Conservation (phyloP, 2,113 vertebrate genomes). For the Coryphaenoides rupestris region DNA sequence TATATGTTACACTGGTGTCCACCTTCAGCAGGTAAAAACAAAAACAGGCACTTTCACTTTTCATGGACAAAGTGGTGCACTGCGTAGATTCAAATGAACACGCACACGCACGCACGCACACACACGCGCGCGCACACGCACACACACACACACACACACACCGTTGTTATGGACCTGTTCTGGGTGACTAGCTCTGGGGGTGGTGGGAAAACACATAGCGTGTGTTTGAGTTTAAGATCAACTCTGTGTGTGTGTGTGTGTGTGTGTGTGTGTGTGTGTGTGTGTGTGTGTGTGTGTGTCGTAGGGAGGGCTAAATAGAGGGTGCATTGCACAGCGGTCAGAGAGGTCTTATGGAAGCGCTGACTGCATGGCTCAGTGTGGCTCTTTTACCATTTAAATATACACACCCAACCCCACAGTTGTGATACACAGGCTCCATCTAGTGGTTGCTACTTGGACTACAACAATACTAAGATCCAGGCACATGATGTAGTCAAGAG, state of each 20-base stretch:
- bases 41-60: no score
- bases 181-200: conserved; percentile 41
- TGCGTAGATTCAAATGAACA: background rate
- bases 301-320: background rate
- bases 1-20: no score
- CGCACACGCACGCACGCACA: background rate
- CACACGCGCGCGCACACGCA: no score
- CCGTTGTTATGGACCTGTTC: conserved; percentile 49
- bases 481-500: background rate
- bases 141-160: background rate
- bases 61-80: no score
- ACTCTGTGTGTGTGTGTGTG: conserved; percentile 1
- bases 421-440: conserved; percentile 27
- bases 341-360: background rate
- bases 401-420: conserved; percentile 2
- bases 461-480: conserved; percentile 16
- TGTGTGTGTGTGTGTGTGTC: background rate
- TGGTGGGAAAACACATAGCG: conserved; percentile 37
- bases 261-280: conserved; percentile 15
- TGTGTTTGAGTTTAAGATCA: conserved; percentile 65
- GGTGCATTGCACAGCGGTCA: background rate
- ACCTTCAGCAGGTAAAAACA: no score
- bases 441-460: conserved; percentile 24
- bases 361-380: background rate
- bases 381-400: background rate